Evolutionary conservation across 2,888 invertebrate genomes (phyloP), one percentile per base, ranked within the genome.

Genomic region (Drosophila infuscata): DNA sequence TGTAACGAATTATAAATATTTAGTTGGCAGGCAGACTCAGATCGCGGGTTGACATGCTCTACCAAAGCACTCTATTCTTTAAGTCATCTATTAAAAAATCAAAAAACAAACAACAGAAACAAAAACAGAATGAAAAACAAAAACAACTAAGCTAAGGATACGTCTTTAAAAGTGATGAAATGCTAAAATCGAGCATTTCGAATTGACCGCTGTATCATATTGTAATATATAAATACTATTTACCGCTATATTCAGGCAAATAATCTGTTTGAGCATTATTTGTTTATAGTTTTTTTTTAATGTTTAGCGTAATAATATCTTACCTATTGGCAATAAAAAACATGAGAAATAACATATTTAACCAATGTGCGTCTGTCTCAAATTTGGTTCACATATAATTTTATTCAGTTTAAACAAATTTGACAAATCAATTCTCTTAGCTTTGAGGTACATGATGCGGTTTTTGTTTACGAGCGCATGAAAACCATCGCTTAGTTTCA

Each of bases 61-160:
- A 88, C 81, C 78, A 79, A 79, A 85, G 85, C 82, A 73, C 85
- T 87, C 82, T 84, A 70, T 71, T 67, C 56, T 76, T 79, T 82
- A 70, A 82, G 74, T 82, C 76, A 70, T 82, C 76, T 79, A 71
- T 74, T 71, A 60, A 53, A 61, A 73, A 61, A 62, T 59, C 25
- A 46, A 46, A 46, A 46, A 46, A 46, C 20, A 46, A 43, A 43
- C 3, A 38, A 38, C 41, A 2, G 38, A 38, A 41, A 41, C n/a
- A 41, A 46, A n/a, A 43, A 43, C 20, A 1, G 9, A 43, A 43
- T 20, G 11, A 6, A 7, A 15, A 73, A 54, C 25, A 54, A 35
- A 56, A 38, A 54, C 6, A 20, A 61, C 49, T 72, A 67, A 68
- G 59, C 53, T 79, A 73, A 73, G 63, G 58, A 38, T 63, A 46